Evolutionary conservation across 2,888 invertebrate genomes (phyloP), one percentile per base, ranked within the genome.

Genomic region (Cantharis flavilabris): DNA sequence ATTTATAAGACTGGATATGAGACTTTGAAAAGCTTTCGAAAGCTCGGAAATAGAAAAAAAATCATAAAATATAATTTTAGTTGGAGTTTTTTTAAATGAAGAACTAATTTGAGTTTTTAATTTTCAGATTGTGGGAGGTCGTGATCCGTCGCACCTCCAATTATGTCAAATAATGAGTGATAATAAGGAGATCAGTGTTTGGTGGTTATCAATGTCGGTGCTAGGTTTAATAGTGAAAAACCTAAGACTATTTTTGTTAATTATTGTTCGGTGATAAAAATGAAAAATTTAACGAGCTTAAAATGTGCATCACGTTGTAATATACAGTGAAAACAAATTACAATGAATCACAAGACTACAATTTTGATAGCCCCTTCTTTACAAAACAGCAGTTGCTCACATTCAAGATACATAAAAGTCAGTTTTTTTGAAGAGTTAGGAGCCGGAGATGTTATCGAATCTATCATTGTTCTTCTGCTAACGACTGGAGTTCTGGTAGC

Each of bases 311-410:
- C 49, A 49, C n/a, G 49, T 49, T 49, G 49, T 49, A 49, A 49
- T 26, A 72, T 63, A 71, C 62, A 33, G 20, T 62, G 33, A 62
- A 65, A 63, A 72, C 65, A 69, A 77, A 49, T 49, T 49, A 80
- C 70, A 72, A 86, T 86, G 86, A 85, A 86, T 82, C 87, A 87
- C 89, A 93, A 93, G 88, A 91, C 92, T 88, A 93, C 94, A 86
- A 91, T 94, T 88, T 91, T 96, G 85, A 91, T 94, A 86, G 94
- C 96, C 86, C 96, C 96, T 81, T 92, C 93, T 83, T 91, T 96
- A 75, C 93, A 94, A 87, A 96, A 96, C 89, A 95, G 94, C 88
- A 96, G 95, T 84, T 96, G 96, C 88, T 93, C 94, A 88, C 92
- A 94, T 86, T 92, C 94, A 80, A 90, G 92, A 75, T 91, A 91